Conservation (phyloP, 1,140 invertebrate genomes). For the Temnothorax nylanderi region DNA sequence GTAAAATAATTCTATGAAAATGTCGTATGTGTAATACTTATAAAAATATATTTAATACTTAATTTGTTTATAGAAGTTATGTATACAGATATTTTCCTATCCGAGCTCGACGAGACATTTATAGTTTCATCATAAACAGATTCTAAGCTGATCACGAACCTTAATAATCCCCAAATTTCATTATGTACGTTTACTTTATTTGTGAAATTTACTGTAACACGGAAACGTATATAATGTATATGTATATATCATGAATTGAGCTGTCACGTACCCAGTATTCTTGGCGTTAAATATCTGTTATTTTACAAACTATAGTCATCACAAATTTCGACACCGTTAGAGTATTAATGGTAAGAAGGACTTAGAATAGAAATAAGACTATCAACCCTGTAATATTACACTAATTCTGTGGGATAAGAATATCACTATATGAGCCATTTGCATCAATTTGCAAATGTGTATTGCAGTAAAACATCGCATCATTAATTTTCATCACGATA, state of each 20-base stretch:
- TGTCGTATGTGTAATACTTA: slow-evolving; percentile 4
- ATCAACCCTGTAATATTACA: slow-evolving; percentile 28
- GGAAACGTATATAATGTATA: not conserved
- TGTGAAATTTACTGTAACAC: not conserved
- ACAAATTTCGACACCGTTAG: not conserved
- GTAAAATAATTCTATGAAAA: slow-evolving; percentile 45
- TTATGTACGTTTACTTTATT: slow-evolving; percentile 7
- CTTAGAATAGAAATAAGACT: slow-evolving; percentile 7
- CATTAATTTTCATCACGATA: not conserved
- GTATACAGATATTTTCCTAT: not conserved
- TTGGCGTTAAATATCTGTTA: not conserved
- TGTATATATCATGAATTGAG: slow-evolving; percentile 36
- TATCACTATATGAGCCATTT: slow-evolving; percentile 13
- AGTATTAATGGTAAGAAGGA: slow-evolving; percentile 28
- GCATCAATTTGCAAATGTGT: not conserved
- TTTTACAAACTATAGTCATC: slow-evolving; percentile 17
- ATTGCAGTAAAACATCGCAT: not conserved
- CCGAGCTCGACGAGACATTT: not conserved
- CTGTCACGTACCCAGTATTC: not conserved
- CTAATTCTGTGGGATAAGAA: slow-evolving; percentile 7
- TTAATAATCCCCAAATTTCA: slow-evolving; percentile 19
- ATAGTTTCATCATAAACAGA: not conserved
- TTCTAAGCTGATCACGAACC: slow-evolving; percentile 26
- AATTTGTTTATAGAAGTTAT: slow-evolving; percentile 5
- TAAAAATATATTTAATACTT: slow-evolving; percentile 49